Evolutionary conservation across 2,888 invertebrate genomes (phyloP), one percentile per base, ranked within the genome.

Genomic region (Drosophila koepferae): DNA sequence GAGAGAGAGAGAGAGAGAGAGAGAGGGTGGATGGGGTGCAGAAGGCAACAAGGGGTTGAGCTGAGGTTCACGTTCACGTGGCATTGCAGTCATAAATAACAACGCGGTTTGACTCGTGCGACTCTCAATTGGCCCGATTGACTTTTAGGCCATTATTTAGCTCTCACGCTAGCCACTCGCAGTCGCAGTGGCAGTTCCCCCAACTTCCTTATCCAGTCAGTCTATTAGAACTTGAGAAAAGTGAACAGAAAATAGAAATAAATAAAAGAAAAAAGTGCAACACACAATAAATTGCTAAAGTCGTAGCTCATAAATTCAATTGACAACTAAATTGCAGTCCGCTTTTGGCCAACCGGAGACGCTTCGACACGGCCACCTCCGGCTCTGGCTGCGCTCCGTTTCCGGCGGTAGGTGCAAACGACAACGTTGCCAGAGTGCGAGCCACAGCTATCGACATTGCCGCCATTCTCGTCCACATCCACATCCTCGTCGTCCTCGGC

Each of bases 281-380:
- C 61, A 64, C 61, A 75, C 75, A 79, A 78, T 78, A 77, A 79
- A 79, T 80, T 79, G 75, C 60, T 62, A 62, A 49, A 49, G 71
- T 72, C 56, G 60, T 77, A 74, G 81, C 86, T 85, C 91, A 92
- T 91, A 91, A 91, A 91, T 92, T 89, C 86, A 86, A 91, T 90
- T 91, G 91, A 91, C 91, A 92, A 90, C 85, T 91, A 91, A 91
- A 92, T 92, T 92, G 91, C 89, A 82, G 81, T 81, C 79, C 79
- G 81, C 72, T 55, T 51, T 86, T 72, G 81, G 84, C 83, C 80
- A 89, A 89, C 92, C 91, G 91, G 92, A 92, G 92, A 92, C 90
- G 91, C 86, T 91, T 90, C 90, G 91, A 90, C 90, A 90, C 90
- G 89, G 89, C 86, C 89, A 91, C 91, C 92, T 91, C 91, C 91